Evolutionary conservation across 2,888 invertebrate species (phyloP), one percentile per base, ranked within the genome.

Genomic region (Acrobeloides nanus): DNA sequence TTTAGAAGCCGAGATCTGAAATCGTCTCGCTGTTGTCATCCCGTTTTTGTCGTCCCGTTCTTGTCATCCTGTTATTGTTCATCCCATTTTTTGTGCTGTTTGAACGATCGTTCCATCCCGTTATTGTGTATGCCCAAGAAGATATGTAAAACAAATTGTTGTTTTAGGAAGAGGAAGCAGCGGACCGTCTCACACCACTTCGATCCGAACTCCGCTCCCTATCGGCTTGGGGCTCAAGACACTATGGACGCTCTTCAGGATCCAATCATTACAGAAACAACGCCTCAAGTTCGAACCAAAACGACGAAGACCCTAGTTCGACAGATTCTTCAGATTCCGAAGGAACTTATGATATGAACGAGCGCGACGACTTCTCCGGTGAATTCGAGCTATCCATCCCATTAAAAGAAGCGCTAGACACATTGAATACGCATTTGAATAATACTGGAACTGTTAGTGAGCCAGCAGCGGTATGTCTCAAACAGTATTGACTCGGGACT

Each of bases 321-420:
- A 12, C 34, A 18, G 18, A 37, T 31, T 38, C 48, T 10, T 24
- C 21, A 3, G 23, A 21, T 15, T 39, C 25, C 25, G 44, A 35
- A 20, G 46, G 44, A 8, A 42, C 12, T 15, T 17, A 20, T 25
- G 48, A 46, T 6, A 20, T n/a, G 23, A 24, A 41, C 6, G 20
- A 15, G 21, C n/a, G 17, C 2, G 48, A 44, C 15, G 47, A 44
- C 44, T 40, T 39, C 41, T 55, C 51, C 8, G 59, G 56, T 12
- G 62, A 60, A 18, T 68, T 70, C 34, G 66, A 70, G 41, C 46
- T 68, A 8, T 59, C 64, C n/a, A 53, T 61, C 25, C 63, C 64
- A 1, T 35, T 71, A 20, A 53, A 58, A 17, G 68, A 68, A 35
- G 71, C 68, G 1, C 48, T 71, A 1, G 64, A 63, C 24, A 64